Evolutionary conservation across 1,140 invertebrate species (phyloP), one percentile per base, ranked within the genome.

Genomic region (Ceratina japonica): DNA sequence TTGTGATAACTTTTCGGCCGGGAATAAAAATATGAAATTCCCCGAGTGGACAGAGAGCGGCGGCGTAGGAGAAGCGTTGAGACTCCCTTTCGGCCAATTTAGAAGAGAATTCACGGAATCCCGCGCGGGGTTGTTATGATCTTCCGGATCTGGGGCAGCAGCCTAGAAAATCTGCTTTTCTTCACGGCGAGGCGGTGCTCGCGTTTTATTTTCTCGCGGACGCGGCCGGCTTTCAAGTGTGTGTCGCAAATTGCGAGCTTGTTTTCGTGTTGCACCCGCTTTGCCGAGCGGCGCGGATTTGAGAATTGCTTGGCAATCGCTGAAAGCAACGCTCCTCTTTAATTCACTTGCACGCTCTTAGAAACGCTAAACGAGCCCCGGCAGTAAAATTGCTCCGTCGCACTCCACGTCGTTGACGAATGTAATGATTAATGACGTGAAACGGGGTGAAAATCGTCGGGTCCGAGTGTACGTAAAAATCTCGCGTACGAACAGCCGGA

Each of bases 81-180:
- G 37, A 44, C 37, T 44, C 37, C 37, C 2, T 44, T 10, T 44
- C 37, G 37, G 37, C 37, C 37, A 44, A 44, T 63, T 37, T 37
- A 18, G 8, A 37, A 63, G 62, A n/a, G 44, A 31, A 63, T 37
- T 37, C 62, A n/a, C 31, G 18, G 31, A 63, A n/a, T 16, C 27
- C 10, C 22, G 16, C 49, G 22, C 22, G 5, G 5, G 37, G 22
- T 27, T 27, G 16, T 54, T 68, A n/a, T 54, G 65, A 68, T 68
- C 65, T 68, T 27, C 10, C 7, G 18, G 8, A 68, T 68, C 22
- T 54, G 54, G 65, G 65, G 3, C 65, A 54, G 65, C 16, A 68
- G 51, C 44, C 64, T 51, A 66, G 64, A 66, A 66, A 66, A 66
- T 66, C 44, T 51, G 44, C 16, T 68, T 63, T 63, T 63, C 62